A percentile compares a stretch with the other conserved stretches of the same genome.
Conservation (phyloP, 2,113 vertebrate genomes). For the Leucosticte australis region DNA sequence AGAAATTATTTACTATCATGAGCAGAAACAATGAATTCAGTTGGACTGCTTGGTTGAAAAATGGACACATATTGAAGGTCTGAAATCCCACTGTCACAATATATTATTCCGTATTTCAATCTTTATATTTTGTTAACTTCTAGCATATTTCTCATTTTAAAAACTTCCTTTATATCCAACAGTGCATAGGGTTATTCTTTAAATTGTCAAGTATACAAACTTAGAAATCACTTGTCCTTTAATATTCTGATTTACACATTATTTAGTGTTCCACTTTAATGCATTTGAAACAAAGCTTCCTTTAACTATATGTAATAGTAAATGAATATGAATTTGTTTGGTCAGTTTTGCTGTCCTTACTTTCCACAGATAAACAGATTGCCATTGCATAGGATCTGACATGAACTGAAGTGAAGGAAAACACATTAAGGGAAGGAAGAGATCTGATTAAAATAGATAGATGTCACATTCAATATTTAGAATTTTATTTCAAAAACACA, state of each 20-base stretch:
- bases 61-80: neutral
- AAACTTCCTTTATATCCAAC: neutral
- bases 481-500: slow-evolving; percentile 18
- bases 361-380: neutral
- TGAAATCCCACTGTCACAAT: neutral
- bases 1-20: neutral
- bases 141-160: neutral
- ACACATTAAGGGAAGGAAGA: neutral
- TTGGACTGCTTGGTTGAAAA: neutral
- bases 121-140: neutral
- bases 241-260: neutral
- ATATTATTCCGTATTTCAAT: neutral
- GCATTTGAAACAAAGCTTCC: neutral
- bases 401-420: slow-evolving; percentile 4
- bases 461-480: slow-evolving; percentile 21
- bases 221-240: neutral
- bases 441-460: slow-evolving; percentile 49
- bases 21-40: neutral
- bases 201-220: neutral
- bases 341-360: neutral
- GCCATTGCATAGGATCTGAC: neutral
- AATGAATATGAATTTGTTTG: neutral
- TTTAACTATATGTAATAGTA: neutral
- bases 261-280: neutral
- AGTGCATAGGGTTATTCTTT: neutral